Evolutionary conservation across 2,888 invertebrate genomes (phyloP), one percentile per base, ranked within the genome.

Genomic region (Anthrax anthrax): DNA sequence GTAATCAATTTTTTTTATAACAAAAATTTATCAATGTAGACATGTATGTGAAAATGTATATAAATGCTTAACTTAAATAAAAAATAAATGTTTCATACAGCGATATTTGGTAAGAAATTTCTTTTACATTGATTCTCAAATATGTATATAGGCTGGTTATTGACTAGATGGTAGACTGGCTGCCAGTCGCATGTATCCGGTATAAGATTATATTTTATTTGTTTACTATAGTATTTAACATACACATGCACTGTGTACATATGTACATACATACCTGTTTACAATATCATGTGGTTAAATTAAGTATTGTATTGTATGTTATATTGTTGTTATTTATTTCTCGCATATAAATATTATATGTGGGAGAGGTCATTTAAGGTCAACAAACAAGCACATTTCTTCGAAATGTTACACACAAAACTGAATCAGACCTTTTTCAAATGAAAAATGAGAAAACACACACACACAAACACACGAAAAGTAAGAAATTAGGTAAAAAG

Each of bases 361-460:
- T 52, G 52, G 53, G 52, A 53, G 52, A 52, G 52, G 51, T 53
- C 51, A 37, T 41, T 42, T 12, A 49, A 46, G 53, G 50, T 53
- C 52, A 53, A 49, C 50, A 52, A 53, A 53, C 51, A 52, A 53
- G 53, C 51, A 50, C 53, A 52, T 51, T 53, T 53, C 51, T 46
- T 32, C 29, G 41, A 46, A 46, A 41, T 46, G 46, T 46, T 46
- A 39, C 8, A 32, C 44, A 45, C 44, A 45, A 45, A 45, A 29
- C 23, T 36, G 44, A 40, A 39, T 36, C 23, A 43, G 23, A 37
- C 8, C 3, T 32, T 27, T 27, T 27, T 27, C 5, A 8, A 27
- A 5, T 32, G 29, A 32, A 23, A 23, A 4, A 23, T 4, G 23
- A 23, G 8, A 23, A 23, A 23, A n/a, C n/a, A n/a, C n/a, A n/a